Evolutionary conservation across 2,888 invertebrate genomes (phyloP).

Genomic region (Cerceris ruficornis): DNA sequence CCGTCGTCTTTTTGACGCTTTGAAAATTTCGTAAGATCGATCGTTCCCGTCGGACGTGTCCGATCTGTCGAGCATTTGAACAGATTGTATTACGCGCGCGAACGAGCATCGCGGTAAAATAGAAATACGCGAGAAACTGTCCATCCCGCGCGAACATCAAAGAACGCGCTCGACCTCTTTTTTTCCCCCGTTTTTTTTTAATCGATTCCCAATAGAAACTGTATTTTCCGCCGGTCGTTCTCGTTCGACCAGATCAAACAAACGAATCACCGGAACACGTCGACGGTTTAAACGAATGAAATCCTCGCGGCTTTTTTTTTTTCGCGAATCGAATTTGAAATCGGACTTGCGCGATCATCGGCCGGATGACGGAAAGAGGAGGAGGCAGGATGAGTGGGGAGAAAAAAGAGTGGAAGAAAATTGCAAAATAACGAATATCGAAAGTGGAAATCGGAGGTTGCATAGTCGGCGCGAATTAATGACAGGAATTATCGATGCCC

Average conservation of each 20-base stretch:
- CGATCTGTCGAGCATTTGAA: too few relatives aligned
- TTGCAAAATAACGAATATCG: neutral
- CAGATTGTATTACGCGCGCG: neutral
- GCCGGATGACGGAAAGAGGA: too few relatives aligned
- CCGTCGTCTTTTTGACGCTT: neutral
- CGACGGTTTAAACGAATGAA: too few relatives aligned
- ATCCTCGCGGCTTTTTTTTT: too few relatives aligned
- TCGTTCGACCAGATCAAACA: neutral
- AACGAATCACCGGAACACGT: neutral
- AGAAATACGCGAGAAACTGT: neutral
- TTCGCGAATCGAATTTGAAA: neutral
- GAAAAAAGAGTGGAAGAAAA: neutral
- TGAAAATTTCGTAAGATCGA: neutral
- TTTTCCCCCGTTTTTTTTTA: neutral
- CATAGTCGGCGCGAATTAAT: constrained; percentile 46
- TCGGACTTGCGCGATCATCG: neutral
- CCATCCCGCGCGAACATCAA: too few relatives aligned
- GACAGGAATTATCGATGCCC: constrained; percentile 74
- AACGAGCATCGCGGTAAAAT: constrained; percentile 1
- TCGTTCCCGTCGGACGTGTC: neutral
- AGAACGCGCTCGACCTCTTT: neutral
- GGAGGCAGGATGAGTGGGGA: too few relatives aligned
- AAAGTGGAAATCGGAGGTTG: neutral
- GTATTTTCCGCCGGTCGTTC: neutral
- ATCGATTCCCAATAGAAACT: neutral